Percentiles rank a stretch among this genome's conserved stretches.
Evolutionary conservation across 2,797 vertebrate species (phyloP).

Genomic region (Enteromius treurensis): DNA sequence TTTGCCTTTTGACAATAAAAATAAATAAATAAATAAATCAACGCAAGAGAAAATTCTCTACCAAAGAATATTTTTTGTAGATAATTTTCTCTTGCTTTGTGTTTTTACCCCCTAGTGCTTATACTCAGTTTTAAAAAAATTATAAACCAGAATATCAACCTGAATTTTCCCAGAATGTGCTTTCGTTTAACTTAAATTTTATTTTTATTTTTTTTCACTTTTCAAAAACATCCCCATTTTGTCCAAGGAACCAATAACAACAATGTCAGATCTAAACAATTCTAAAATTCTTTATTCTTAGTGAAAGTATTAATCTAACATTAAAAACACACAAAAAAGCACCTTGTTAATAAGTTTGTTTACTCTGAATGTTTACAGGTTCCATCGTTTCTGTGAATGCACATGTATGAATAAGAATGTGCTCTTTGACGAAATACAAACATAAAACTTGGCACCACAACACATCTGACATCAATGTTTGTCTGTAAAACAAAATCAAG

Average conservation of each 20-base stretch:
- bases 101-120: too few species aligned
- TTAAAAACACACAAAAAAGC: constrained; percentile 53
- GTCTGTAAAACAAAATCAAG: neutral
- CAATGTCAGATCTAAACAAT: constrained; percentile 14
- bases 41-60: too few species aligned
- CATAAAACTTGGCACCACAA: constrained; percentile 15
- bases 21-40: neutral
- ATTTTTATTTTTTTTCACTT: neutral
- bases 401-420: constrained; percentile 69
- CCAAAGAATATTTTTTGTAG: too few species aligned
- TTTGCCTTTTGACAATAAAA: neutral
- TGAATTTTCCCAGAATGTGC: neutral
- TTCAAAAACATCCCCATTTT: neutral
- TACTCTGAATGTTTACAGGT: constrained; percentile 38
- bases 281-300: constrained; percentile 54
- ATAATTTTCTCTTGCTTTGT: too few species aligned
- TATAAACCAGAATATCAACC: too few species aligned
- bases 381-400: constrained; percentile 37
- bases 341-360: constrained; percentile 50
- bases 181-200: too few species aligned
- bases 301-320: constrained; percentile 55
- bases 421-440: constrained; percentile 58
- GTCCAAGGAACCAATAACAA: constrained; percentile 12
- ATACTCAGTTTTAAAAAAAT: too few species aligned
- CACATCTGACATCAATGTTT: constrained; percentile 11